phyloP scores from a whole-genome alignment of 2,797 vertebrate species.

The Bufotes viridis region DNA sequence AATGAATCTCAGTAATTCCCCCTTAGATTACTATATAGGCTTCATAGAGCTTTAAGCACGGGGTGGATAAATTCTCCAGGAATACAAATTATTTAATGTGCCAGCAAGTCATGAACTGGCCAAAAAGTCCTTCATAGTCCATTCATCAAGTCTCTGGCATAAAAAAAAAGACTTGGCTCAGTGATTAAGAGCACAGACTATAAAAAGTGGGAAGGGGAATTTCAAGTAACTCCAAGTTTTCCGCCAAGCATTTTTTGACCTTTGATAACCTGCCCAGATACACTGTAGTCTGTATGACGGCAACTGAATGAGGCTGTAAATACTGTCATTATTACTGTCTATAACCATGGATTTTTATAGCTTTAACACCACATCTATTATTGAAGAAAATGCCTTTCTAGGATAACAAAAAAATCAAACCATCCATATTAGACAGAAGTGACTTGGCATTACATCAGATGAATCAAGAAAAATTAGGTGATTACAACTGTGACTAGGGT shows the following conservation, averaged over 20 bases:
- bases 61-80: background rate
- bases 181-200: conserved; percentile 9
- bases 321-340: background rate
- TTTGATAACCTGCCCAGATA: conserved; percentile 6
- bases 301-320: background rate
- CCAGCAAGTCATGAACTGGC: conserved; percentile 11
- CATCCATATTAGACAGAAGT: background rate
- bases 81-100: conserved; percentile 27
- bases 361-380: background rate
- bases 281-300: background rate
- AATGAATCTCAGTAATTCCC: conserved; percentile 34
- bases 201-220: background rate
- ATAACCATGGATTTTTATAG: background rate
- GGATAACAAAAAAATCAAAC: background rate
- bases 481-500: background rate
- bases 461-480: background rate
- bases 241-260: background rate
- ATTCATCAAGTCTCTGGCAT: conserved; percentile 1
- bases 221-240: background rate
- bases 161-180: background rate
- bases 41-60: background rate
- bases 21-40: conserved; percentile 15
- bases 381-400: background rate
- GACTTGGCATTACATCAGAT: background rate
- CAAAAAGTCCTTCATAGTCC: conserved; percentile 14